These are phyloP conservation scores for Bos javanicus DNA, from an alignment of 2,113 vertebrate genomes.

Conservation along the genomic window DNA sequence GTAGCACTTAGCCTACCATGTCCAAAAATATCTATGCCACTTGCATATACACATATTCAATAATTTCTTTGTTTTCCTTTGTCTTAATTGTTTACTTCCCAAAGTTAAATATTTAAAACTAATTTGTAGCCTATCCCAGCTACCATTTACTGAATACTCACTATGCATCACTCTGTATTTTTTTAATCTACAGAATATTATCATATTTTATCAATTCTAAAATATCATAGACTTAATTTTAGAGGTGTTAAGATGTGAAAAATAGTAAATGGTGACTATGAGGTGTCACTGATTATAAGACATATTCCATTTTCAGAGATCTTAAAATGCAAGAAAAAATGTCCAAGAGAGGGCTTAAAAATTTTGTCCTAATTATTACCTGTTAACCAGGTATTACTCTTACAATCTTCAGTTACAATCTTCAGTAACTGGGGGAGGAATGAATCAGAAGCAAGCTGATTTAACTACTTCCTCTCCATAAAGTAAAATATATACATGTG, in stretches of 20 bases:
- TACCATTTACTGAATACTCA: background rate
- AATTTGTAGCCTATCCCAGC: background rate
- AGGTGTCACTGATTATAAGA: background rate
- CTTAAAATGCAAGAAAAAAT: background rate
- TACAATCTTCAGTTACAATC: background rate
- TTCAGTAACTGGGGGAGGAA: background rate
- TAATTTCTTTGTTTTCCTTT: background rate
- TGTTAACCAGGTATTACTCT: background rate
- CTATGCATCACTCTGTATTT: background rate
- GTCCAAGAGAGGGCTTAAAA: background rate
- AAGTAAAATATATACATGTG: background rate
- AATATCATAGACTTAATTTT: background rate
- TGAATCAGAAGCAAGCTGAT: background rate
- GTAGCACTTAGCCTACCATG: background rate
- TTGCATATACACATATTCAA: background rate
- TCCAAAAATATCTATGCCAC: background rate
- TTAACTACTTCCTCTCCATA: background rate
- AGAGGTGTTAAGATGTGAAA: background rate
- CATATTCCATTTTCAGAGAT: conserved; percentile 6
- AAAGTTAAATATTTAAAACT: conserved; percentile 20
- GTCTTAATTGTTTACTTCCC: background rate
- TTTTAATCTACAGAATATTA: background rate
- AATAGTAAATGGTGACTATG: background rate
- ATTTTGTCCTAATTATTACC: background rate
- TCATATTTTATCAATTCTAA: background rate